Base-by-base conservation (phyloP, 2,888 invertebrate genomes). In the Lasioglossum marginatum region DNA sequence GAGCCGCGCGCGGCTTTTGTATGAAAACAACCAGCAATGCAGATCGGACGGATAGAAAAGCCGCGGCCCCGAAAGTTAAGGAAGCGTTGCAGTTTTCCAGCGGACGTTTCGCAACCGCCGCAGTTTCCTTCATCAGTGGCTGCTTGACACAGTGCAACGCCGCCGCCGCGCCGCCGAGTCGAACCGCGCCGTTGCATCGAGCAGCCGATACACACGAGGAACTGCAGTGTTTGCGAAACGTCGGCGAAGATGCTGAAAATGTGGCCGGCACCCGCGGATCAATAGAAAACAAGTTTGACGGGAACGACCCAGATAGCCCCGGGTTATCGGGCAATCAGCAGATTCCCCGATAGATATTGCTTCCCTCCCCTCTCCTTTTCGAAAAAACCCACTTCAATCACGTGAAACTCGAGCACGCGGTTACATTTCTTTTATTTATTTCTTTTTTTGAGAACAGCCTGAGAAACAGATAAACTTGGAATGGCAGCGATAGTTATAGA, bases 211-310 rank as follows among this genome's bases (percentile, higher is more conserved):
- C 66, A 78, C 66, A 68, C 73, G 57, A 8, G 72, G 43, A 75
- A 83, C 66, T 79, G 79, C 86, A 27, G 66, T 70, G 88, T 71
- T 76, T 63, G 85, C 85, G 72, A 76, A 84, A 87, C 66, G 75
- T n/a, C 63, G 40, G 63, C 79, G 66, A 63, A 43, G 48, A 82
- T 63, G 68, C 73, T 74, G 45, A 63, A 85, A 83, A 72, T 52
- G 70, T 74, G 83, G 37, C 52, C 84, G 74, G 10, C 8, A 66
- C 66, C 19, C 48, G 4, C 37, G 48, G 75, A 79, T 79, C 82
- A 45, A 79, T 79, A 70, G 34, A 23, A n/a, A 70, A 74, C 77
- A 68, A 77, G 77, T 77, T 77, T 77, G 77, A 68, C 68, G 48
- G 48, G 3, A 68, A 45, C 68, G 68, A 77, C 68, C 77, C 34